Evolutionary conservation across 2,797 vertebrate species (phyloP).

Genomic region (Gallirallus australis): DNA sequence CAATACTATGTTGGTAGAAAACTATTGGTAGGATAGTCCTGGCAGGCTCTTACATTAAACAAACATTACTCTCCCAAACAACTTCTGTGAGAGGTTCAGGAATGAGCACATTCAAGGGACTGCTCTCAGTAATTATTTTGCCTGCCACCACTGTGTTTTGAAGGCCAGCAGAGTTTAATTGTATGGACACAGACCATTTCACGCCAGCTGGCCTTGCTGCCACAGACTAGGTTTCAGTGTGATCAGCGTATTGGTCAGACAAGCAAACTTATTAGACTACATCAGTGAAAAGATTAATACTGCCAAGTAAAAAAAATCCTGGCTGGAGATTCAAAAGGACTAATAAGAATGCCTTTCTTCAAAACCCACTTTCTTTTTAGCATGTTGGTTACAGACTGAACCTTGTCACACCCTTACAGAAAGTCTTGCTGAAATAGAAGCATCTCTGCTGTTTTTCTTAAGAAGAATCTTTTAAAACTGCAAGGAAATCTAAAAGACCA

Average conservation of each 20-base stretch:
- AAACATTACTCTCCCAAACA: background rate
- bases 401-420: background rate
- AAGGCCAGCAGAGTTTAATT: slow-evolving; percentile 19
- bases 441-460: background rate
- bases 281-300: slow-evolving; percentile 13
- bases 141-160: background rate
- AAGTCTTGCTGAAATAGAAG: background rate
- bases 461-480: background rate
- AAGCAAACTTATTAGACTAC: background rate
- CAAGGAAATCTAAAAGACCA: background rate
- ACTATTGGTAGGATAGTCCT: background rate
- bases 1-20: background rate
- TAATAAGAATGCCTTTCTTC: slow-evolving; percentile 4
- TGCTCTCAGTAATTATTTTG: background rate
- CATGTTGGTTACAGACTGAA: background rate
- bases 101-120: background rate
- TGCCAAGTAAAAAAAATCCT: background rate
- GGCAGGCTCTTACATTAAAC: background rate
- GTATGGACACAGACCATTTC: background rate
- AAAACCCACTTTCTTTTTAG: background rate
- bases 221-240: slow-evolving; percentile 1
- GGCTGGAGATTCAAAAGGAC: background rate
- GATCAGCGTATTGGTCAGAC: background rate
- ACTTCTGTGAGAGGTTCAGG: background rate
- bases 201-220: background rate